Evolutionary conservation across 2,797 vertebrate species (phyloP).

Genomic region (Tamandua tetradactyla): DNA sequence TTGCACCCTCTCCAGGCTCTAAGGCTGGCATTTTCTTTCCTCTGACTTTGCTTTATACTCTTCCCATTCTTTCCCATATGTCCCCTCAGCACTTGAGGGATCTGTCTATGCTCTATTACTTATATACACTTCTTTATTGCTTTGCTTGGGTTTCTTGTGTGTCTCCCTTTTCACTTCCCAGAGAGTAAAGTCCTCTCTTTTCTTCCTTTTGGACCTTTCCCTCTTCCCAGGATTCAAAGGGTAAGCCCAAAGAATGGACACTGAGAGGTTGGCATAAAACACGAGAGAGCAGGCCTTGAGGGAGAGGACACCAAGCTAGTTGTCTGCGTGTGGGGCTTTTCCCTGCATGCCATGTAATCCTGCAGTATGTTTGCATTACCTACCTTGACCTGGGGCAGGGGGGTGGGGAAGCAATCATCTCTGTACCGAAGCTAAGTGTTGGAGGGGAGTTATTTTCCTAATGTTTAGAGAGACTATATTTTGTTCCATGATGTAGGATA

Average conservation of each 20-base stretch:
- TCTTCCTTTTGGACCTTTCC: not conserved
- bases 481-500: conserved; percentile 1
- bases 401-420: not conserved
- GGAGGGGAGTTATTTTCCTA: conserved; percentile 15
- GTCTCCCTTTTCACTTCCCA: not conserved
- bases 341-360: not conserved
- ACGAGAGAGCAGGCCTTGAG: not conserved
- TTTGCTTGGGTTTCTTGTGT: not conserved
- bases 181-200: conserved; percentile 15
- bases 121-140: not conserved
- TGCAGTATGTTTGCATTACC: not conserved
- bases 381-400: not conserved
- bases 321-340: not conserved
- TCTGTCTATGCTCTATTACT: not conserved
- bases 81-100: not conserved
- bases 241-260: not conserved
- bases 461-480: conserved; percentile 15
- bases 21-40: not conserved
- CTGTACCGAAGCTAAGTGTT: not conserved
- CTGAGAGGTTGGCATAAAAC: not conserved
- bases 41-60: not conserved
- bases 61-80: not conserved
- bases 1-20: not conserved
- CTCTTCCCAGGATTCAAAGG: not conserved
- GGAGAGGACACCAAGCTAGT: not conserved